Conservation (phyloP, 2,888 invertebrate genomes). For the Hyalella azteca region DNA sequence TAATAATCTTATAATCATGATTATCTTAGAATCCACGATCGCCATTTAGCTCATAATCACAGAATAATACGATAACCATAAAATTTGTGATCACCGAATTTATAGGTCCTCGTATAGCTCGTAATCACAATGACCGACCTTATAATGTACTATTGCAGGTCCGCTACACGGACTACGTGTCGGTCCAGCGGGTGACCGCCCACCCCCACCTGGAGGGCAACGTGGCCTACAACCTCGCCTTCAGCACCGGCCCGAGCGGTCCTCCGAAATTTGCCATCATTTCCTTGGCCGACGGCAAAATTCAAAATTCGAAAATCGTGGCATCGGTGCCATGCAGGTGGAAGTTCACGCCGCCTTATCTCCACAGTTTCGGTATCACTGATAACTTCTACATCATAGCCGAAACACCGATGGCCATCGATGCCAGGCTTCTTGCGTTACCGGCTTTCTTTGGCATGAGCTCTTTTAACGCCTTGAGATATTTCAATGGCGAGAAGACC, state of each 20-base stretch:
- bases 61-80: too few relatives aligned
- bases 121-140: too few relatives aligned
- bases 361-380: slow-evolving; percentile 89
- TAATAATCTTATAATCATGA: too few relatives aligned
- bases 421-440: slow-evolving; percentile 68
- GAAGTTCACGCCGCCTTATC: slow-evolving; percentile 82
- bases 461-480: slow-evolving; percentile 63
- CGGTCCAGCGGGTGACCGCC: slow-evolving; percentile 68
- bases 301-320: slow-evolving; percentile 70
- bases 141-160: slow-evolving; percentile 64
- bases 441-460: slow-evolving; percentile 62
- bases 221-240: slow-evolving; percentile 78
- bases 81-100: too few relatives aligned
- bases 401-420: slow-evolving; percentile 84
- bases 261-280: not conserved
- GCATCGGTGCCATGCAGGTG: slow-evolving; percentile 77
- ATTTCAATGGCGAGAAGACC: slow-evolving; percentile 61
- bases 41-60: too few relatives aligned
- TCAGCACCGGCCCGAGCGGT: slow-evolving; percentile 61
- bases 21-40: too few relatives aligned
- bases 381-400: slow-evolving; percentile 85
- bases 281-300: slow-evolving; percentile 28
- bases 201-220: slow-evolving; percentile 86
- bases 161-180: slow-evolving; percentile 70
- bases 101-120: too few relatives aligned